These are phyloP conservation scores for Heterochromis multidens DNA, from an alignment of 2,113 vertebrate genomes.

Conservation along the genomic window DNA sequence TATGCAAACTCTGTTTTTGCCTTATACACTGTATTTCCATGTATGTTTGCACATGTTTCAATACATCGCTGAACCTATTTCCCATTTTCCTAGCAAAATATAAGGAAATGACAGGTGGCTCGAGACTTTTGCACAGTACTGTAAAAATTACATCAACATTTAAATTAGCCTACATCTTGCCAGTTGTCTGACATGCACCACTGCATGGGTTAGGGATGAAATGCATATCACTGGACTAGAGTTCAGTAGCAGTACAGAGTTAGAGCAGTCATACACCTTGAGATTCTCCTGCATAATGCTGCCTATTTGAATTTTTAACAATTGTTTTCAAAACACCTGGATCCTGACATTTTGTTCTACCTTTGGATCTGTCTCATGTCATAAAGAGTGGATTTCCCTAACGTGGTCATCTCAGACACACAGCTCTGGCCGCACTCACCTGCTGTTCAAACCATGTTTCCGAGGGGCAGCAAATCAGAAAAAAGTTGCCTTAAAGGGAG, in stretches of 20 bases:
- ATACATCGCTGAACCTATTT: neutral
- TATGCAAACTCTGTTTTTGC: neutral
- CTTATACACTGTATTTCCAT: neutral
- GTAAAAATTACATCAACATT: neutral
- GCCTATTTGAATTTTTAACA: neutral
- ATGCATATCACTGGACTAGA: neutral
- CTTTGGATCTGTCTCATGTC: too few species aligned
- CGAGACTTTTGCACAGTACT: neutral
- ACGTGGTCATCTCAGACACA: too few species aligned
- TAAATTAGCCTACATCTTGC: neutral
- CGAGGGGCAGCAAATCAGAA: neutral
- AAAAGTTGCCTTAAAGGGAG: neutral
- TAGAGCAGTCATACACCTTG: neutral
- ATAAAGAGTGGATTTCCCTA: too few species aligned
- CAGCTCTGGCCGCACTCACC: neutral
- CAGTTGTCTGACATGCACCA: neutral
- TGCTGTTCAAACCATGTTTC: neutral
- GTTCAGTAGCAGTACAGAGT: neutral
- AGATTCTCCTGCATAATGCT: neutral
- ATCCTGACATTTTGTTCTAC: neutral
- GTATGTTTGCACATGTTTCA: neutral
- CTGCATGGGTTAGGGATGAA: neutral
- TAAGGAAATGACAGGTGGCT: neutral
- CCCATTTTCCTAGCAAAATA: neutral
- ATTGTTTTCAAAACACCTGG: neutral